Evolutionary conservation across 2,888 invertebrate species (phyloP), one percentile per base, ranked within the genome.

Genomic region (Cosmorhoe ocellata): DNA sequence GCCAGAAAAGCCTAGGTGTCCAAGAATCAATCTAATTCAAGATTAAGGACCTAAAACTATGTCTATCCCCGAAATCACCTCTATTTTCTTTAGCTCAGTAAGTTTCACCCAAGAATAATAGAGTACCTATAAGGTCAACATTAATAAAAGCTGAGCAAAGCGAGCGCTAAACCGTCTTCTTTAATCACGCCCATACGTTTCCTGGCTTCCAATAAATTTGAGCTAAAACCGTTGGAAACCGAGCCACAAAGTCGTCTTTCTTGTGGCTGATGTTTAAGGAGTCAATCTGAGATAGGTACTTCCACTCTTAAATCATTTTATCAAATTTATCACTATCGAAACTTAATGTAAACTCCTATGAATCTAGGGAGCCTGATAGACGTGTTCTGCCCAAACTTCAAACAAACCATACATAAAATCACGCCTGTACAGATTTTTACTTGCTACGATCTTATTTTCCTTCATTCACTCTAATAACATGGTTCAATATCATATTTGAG

Each of bases 151-250:
- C 55, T 32, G 48, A 43, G 32, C 43, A 50, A 40, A 56, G 48
- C 56, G 44, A 52, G 58, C 48, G 49, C 58, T 61, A 60, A 58
- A 59, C 56, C 51, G 55, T 58, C 60, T 53, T 60, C 40, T 56
- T 68, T 70, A 69, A 70, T 68, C 67, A 67, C 46, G 50, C 53
- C 66, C 65, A 71, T 70, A 70, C 63, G 67, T 71, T 70, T 61
- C 41, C 44, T 42, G 37, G 41, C 44, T 57, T 59, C 63, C 61
- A 61, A 70, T 71, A 67, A 67, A 71, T 67, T 60, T 51, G 60
- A 60, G 66, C 59, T 64, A 66, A 64, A 67, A 63, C n/a, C 62
- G 63, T 43, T 59, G 54, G 54, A 51, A 52, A 62, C 56, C 57
- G 60, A 54, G 54, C 58, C 51, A 57, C 56, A 49, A 43, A 58